phyloP scores from a whole-genome alignment of 2,888 invertebrate species.

The Gari tellinella region DNA sequence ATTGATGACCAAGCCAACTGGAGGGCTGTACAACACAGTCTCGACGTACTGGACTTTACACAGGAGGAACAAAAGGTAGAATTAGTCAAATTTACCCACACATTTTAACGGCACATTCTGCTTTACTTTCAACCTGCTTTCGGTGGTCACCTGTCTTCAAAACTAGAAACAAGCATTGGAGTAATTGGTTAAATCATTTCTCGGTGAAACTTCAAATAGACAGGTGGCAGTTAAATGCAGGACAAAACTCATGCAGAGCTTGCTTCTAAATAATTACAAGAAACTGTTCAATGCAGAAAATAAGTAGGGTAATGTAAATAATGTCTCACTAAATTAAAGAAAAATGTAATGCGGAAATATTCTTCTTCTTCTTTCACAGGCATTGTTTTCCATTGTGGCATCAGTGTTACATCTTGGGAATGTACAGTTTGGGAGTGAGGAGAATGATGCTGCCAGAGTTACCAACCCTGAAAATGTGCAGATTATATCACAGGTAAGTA shows the following conservation, averaged over 20 bases:
- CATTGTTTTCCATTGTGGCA: constrained; percentile 91
- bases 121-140: no score
- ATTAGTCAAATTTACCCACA: no score
- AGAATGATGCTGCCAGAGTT: constrained; percentile 89
- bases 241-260: no score
- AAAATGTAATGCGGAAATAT: neutral
- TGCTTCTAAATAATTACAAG: no score
- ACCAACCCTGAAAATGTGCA: constrained; percentile 88
- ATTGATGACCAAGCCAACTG: constrained; percentile 89
- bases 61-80: constrained; percentile 89
- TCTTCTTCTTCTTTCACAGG: constrained; percentile 65
- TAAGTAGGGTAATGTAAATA: neutral
- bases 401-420: constrained; percentile 94
- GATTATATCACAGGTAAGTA: constrained; percentile 88
- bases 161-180: no score
- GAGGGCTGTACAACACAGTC: constrained; percentile 88
- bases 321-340: neutral
- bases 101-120: no score
- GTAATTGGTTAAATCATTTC: no score
- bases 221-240: no score
- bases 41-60: constrained; percentile 91
- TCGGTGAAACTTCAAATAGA: no score
- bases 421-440: constrained; percentile 89
- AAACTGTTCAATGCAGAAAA: no score
- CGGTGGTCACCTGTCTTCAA: no score